phyloP scores from a whole-genome alignment of 2,113 vertebrate species.

The Callithrix jacchus region DNA sequence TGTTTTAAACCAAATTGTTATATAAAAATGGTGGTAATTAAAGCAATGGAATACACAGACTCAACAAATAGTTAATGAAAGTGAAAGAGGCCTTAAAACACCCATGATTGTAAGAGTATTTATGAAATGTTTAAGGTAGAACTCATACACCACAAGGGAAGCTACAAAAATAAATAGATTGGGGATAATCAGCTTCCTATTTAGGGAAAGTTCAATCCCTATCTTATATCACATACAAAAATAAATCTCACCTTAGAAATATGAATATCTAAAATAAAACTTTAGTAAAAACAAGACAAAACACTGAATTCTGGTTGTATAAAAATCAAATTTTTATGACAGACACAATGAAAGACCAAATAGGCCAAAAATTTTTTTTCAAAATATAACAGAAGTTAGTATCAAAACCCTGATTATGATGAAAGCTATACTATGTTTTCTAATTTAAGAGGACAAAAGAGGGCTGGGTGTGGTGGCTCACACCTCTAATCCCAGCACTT shows the following conservation, averaged over 20 bases:
- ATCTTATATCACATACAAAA: not conserved
- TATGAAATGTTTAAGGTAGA: not conserved
- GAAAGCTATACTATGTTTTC: not conserved
- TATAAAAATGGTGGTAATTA: slow-evolving; percentile 10
- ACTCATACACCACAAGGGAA: not conserved
- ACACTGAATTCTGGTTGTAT: slow-evolving; percentile 26
- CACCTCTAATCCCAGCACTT: not conserved
- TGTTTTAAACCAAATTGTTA: not conserved
- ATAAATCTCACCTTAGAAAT: slow-evolving; percentile 14
- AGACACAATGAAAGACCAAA: not conserved
- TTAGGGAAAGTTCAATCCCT: slow-evolving; percentile 8
- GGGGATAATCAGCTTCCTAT: not conserved
- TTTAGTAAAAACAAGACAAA: slow-evolving; percentile 5
- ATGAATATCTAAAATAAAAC: slow-evolving; percentile 22
- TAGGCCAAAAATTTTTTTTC: not conserved
- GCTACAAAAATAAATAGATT: not conserved
- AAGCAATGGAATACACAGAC: slow-evolving; percentile 35
- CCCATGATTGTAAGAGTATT: not conserved
- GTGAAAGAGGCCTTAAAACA: not conserved
- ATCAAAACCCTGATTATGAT: not conserved
- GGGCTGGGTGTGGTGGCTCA: not conserved
- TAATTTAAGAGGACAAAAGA: not conserved
- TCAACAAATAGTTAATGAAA: not conserved
- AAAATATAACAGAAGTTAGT: not conserved
- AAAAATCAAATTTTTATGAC: slow-evolving; percentile 38